phyloP scores from a whole-genome alignment of 2,797 vertebrate genomes.

The Spinibarbus caldwelli region DNA sequence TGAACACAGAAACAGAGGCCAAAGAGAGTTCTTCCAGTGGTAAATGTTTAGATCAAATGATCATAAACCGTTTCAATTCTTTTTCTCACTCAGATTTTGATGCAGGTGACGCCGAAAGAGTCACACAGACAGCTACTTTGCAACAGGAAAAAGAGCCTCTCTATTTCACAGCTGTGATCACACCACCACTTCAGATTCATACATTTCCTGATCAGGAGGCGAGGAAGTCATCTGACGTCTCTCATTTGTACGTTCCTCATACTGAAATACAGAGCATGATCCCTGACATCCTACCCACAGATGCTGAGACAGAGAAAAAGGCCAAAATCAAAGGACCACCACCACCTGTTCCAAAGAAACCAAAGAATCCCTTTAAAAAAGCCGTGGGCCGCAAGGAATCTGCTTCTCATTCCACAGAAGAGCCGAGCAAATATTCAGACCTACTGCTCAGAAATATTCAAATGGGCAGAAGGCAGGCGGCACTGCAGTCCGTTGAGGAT shows the following conservation, averaged over 20 bases:
- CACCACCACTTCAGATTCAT: conserved; percentile 63
- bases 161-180: conserved; percentile 67
- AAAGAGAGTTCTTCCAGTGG: not conserved
- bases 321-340: conserved; percentile 77
- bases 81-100: conserved; percentile 32
- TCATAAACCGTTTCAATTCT: conserved; percentile 21
- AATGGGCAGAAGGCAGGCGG: conserved; percentile 74
- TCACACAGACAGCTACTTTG: conserved; percentile 49
- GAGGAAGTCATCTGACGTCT: conserved; percentile 8
- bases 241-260: conserved; percentile 26
- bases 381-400: conserved; percentile 67
- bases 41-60: conserved; percentile 16
- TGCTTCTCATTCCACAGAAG: conserved; percentile 62
- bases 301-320: conserved; percentile 57
- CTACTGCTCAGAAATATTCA: conserved; percentile 67
- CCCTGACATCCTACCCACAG: conserved; percentile 31
- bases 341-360: conserved; percentile 81
- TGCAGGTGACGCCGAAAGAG: conserved; percentile 29
- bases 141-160: conserved; percentile 66
- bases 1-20: conserved; percentile 13
- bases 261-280: conserved; percentile 31
- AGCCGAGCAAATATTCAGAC: conserved; percentile 69
- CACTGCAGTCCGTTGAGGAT: conserved; percentile 68
- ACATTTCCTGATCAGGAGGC: conserved; percentile 58
- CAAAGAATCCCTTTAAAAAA: conserved; percentile 77